phyloP scores from a whole-genome alignment of 2,888 invertebrate genomes.

The Eupeodes luniger region DNA sequence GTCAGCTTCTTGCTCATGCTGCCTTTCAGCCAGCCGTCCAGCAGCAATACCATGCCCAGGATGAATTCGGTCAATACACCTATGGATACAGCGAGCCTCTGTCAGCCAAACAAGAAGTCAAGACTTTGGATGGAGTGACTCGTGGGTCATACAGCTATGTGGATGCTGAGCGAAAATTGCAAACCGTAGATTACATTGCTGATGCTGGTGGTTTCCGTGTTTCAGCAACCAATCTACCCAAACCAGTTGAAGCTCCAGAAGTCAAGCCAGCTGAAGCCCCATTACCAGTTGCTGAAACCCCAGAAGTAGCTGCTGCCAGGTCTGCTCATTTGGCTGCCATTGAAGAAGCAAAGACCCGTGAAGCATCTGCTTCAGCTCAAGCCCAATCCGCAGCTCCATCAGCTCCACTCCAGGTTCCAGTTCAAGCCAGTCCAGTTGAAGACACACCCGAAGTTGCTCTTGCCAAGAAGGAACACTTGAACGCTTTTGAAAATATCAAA shows the following conservation, averaged over 20 bases:
- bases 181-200: conserved; percentile 86
- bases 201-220: conserved; percentile 87
- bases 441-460: conserved; percentile 84
- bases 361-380: conserved; percentile 43
- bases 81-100: conserved; percentile 87
- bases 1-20: conserved; percentile 78
- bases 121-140: conserved; percentile 86
- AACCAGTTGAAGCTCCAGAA: conserved; percentile 78
- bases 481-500: conserved; percentile 78
- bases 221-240: conserved; percentile 87
- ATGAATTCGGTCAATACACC: conserved; percentile 87
- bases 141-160: conserved; percentile 87
- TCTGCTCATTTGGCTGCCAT: conserved; percentile 79
- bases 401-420: conserved; percentile 18
- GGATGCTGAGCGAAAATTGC: conserved; percentile 86
- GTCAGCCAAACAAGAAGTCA: conserved; percentile 86
- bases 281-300: conserved; percentile 78
- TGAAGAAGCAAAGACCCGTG: conserved; percentile 79
- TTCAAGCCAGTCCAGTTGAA: conserved; percentile 78
- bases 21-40: conserved; percentile 82
- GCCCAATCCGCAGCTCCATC: neutral
- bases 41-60: conserved; percentile 86
- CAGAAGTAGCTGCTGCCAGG: conserved; percentile 80
- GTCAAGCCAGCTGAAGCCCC: conserved; percentile 69
- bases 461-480: conserved; percentile 82